Conservation (phyloP, 1,140 invertebrate species). For the Cherax quadricarinatus region DNA sequence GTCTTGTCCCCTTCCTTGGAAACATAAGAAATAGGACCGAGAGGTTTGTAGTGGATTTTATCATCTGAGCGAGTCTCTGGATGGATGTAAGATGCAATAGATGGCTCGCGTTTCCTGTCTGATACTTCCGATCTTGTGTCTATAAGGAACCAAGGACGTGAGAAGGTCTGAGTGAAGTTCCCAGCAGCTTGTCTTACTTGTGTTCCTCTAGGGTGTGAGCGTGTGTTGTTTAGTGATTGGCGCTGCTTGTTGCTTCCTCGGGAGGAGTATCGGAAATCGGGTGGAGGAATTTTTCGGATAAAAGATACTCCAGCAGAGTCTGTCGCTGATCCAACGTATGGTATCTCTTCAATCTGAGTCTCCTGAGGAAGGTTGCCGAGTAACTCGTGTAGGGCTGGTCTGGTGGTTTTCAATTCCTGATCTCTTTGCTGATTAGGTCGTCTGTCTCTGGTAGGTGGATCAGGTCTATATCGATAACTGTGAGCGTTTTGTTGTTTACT, state of each 20-base stretch:
- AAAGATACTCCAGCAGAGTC: constrained; percentile 48
- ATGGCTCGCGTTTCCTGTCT: constrained; percentile 50
- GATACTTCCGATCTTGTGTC: constrained; percentile 36
- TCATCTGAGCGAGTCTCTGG: constrained; percentile 45
- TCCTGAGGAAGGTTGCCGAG: constrained; percentile 37
- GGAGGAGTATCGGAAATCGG: constrained; percentile 38
- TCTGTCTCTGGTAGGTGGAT: background rate
- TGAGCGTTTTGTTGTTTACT: background rate
- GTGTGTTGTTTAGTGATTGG: background rate
- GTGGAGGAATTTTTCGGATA: constrained; percentile 47
- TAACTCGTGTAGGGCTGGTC: constrained; percentile 47
- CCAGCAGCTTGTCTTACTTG: background rate
- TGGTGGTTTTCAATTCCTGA: background rate
- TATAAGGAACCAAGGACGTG: constrained; percentile 61
- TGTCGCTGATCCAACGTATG: constrained; percentile 61
- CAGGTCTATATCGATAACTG: background rate
- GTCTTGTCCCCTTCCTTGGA: background rate
- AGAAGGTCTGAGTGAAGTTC: background rate
- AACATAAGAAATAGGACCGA: constrained; percentile 48
- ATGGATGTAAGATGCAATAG: constrained; percentile 55
- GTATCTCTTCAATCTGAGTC: constrained; percentile 49
- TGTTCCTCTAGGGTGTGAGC: background rate
- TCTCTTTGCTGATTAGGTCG: constrained; percentile 6
- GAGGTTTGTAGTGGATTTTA: constrained; percentile 54
- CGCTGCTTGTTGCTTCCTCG: background rate